These are phyloP conservation scores for Dorcus hopei DNA, from an alignment of 2,888 invertebrate genomes.

Conservation along the genomic window DNA sequence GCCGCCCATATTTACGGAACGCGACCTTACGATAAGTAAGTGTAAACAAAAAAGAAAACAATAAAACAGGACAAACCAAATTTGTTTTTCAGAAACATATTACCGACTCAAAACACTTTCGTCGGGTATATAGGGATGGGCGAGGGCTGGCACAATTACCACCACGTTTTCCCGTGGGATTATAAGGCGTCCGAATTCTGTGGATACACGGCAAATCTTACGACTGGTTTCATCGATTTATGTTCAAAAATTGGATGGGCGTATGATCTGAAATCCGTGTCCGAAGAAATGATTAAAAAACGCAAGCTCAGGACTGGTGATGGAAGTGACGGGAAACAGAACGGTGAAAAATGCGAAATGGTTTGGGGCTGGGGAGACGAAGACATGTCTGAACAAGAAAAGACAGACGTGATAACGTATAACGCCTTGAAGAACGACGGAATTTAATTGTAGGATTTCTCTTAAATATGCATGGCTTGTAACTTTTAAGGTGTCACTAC, in stretches of 20 bases:
- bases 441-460: too few species aligned
- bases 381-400: conserved; percentile 53
- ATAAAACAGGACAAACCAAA: neutral
- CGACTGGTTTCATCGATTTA: conserved; percentile 66
- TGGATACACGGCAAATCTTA: conserved; percentile 47
- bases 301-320: conserved; percentile 73
- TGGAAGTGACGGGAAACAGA: neutral
- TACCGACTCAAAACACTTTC: conserved; percentile 72
- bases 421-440: neutral
- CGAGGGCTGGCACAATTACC: conserved; percentile 87
- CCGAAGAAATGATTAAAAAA: conserved; percentile 64
- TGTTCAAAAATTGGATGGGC: conserved; percentile 72
- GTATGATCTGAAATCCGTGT: conserved; percentile 69
- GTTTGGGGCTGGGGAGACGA: conserved; percentile 66
- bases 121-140: conserved; percentile 72
- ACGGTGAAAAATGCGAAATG: conserved; percentile 41
- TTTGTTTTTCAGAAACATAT: conserved; percentile 60
- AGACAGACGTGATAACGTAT: neutral
- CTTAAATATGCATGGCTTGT: too few species aligned
- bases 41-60: too few species aligned
- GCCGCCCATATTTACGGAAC: conserved; percentile 81
- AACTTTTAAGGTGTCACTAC: too few species aligned
- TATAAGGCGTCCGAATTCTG: conserved; percentile 87
- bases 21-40: conserved; percentile 69
- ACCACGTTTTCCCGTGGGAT: conserved; percentile 93